Conservation (phyloP, 2,888 invertebrate species). For the Troilus luridus region DNA sequence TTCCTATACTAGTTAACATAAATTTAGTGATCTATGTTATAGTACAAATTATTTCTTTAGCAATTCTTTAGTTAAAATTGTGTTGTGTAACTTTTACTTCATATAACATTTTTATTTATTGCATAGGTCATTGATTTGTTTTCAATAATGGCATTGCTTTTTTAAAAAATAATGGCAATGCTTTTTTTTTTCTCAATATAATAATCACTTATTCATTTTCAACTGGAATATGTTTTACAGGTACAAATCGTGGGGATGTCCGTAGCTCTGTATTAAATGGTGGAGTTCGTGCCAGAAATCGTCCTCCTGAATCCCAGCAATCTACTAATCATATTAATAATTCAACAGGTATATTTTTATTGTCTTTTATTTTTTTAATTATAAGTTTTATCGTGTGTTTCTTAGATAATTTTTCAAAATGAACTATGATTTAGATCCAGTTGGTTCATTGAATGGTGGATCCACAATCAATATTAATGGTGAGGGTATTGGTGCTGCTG, state of each 20-base stretch:
- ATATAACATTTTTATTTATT: neutral
- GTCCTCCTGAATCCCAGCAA: constrained; percentile 72
- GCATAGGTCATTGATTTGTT: neutral
- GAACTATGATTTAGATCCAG: neutral
- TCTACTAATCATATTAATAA: constrained; percentile 69
- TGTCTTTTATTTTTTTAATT: constrained; percentile 5
- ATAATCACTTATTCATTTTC: neutral
- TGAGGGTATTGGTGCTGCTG: constrained; percentile 51
- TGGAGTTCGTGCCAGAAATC: constrained; percentile 80
- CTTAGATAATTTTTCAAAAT: neutral
- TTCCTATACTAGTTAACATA: too few species aligned
- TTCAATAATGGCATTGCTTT: neutral
- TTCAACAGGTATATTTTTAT: constrained; percentile 66
- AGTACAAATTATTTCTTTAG: too few species aligned
- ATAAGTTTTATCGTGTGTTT: neutral
- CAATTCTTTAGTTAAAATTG: too few species aligned
- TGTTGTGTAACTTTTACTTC: too few species aligned
- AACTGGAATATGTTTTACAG: neutral
- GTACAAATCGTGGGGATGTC: constrained; percentile 62
- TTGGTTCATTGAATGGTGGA: constrained; percentile 59
- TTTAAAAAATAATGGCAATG: neutral
- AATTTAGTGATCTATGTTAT: too few species aligned
- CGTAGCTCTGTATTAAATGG: constrained; percentile 78
- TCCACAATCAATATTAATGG: constrained; percentile 56
- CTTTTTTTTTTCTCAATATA: neutral